Evolutionary conservation across 2,797 vertebrate genomes (phyloP), one percentile per base, ranked within the genome.

Genomic region (Malacoraja senta): DNA sequence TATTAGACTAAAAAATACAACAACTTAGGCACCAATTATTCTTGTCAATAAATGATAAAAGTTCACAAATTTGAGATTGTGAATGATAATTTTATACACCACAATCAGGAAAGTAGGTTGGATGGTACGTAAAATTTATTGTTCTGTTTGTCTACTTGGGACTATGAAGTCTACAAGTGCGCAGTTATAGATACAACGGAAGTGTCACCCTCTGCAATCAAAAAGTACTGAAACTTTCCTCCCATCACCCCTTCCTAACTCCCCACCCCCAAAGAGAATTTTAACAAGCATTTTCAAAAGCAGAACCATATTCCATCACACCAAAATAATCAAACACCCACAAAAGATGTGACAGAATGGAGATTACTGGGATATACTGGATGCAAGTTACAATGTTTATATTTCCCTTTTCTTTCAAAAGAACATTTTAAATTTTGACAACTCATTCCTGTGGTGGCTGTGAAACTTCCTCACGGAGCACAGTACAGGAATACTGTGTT

Each of bases 241-340:
- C 4, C 44, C 4, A 53, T 53, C 44, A 53, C 44, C 44, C 44
- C 44, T 53, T 53, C 4, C 44, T 3, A 53, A 53, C 44, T 63
- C 71, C 19, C 71, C 24, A 24, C 2, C 6, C 68, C 17, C 61
- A 29, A 61, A 84, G 29, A 13, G 12, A 6, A 13, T 8, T 86
- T 86, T 63, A 84, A 53, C 8, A 83, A 63, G 58, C 61, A 63
- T 86, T 86, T 83, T 86, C n/a, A 86, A 32, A 86, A 86, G 6
- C 13, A 8, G n/a, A 9, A 88, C 7, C 8, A n/a, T 19, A 35
- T 88, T 88, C n/a, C 6, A 13, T 35, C n/a, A 65, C 8, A 88
- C n/a, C 61, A 32, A 68, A 68, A 61, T 44, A 58, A 88, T 15
- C 17, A 63, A 32, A 32, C 3, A 63, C 79, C 44, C 35, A 63